These are phyloP conservation scores for Smutsia gigantea DNA, from an alignment of 2,797 vertebrate species.

Conservation along the genomic window DNA sequence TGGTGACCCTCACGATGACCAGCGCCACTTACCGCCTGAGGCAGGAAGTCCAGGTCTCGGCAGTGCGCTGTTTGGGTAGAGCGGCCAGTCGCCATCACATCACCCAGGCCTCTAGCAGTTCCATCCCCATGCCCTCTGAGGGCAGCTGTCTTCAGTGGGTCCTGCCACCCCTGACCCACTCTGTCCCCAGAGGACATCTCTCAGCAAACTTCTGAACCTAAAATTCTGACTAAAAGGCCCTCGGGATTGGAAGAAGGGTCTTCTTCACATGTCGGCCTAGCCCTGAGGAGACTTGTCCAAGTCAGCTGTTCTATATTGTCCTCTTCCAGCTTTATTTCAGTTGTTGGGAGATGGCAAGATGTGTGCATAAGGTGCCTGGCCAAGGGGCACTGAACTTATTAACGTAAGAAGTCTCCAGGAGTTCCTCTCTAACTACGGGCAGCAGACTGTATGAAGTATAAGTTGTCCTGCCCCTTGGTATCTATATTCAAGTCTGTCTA, in stretches of 20 bases:
- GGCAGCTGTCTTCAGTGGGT: not conserved
- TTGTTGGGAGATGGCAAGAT: not conserved
- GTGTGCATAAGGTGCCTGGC: not conserved
- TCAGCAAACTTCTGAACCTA: not conserved
- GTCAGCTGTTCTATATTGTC: not conserved
- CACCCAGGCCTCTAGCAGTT: not conserved
- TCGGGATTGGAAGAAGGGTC: not conserved
- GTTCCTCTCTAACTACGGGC: not conserved
- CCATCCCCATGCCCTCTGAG: not conserved
- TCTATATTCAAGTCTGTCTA: not conserved
- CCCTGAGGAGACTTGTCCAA: not conserved
- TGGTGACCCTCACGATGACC: not conserved
- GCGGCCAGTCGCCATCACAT: not conserved
- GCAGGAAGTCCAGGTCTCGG: not conserved
- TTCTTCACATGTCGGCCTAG: not conserved
- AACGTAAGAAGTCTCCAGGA: not conserved
- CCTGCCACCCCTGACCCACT: not conserved
- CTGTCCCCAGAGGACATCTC: not conserved
- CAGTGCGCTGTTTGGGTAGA: not conserved
- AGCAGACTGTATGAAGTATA: not conserved
- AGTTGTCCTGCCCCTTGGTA: not conserved
- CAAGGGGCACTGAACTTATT: not conserved
- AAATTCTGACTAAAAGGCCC: not conserved
- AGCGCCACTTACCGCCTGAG: fast-evolving
- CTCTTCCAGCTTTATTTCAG: not conserved